Evolutionary conservation across 30 jellyfish, hydroid and myxozoan species (phyloP), one percentile per base, ranked within the genome.

Genomic region (Sanderia malayensis): DNA sequence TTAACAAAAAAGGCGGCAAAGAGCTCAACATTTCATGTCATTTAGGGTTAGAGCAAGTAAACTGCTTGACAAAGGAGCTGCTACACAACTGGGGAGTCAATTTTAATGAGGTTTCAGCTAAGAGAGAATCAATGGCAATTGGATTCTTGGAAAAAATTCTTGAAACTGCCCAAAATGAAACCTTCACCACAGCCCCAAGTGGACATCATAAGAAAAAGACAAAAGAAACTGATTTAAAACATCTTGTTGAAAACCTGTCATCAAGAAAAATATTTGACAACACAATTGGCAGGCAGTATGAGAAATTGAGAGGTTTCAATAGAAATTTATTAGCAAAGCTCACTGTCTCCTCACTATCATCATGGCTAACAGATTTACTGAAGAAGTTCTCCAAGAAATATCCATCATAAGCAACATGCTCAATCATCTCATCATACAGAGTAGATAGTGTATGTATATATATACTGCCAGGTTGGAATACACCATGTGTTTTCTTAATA

Each of bases 101-200:
- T 32, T 32, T 67, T 22, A 21, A 67, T 37, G 80, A 67, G 2
- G 34, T 30, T 19, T 19, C 64, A 15, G 80, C 80, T 15, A 70
- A 2, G 11, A 32, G 80, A 67, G 80, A 1, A 34, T 67, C 80
- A 37, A 67, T 30, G 1, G 72, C 80, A n/a, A 37, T n/a, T n/a
- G n/a, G n/a, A n/a, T n/a, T n/a, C n/a, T n/a, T 67, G 11, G 66
- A 67, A 26, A 67, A 67, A 32, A 2, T 67, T 10, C 15, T 67
- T 1, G 80, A 67, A 67, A 28, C 64, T 1, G 34, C 80, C 8
- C 34, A 37, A 28, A 62, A 29, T 21, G 74, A 62, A 28, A 28
- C 31, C 49, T 18, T 28, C 53, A 22, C n/a, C 55, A 25, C 24
- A 62, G 53, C 49, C 74, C 74, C 53, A 0, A 62, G 74, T 62